These are phyloP conservation scores for Luidia sarsii DNA, from an alignment of 53 echinoderm and acorn worm species.

Conservation along the genomic window DNA sequence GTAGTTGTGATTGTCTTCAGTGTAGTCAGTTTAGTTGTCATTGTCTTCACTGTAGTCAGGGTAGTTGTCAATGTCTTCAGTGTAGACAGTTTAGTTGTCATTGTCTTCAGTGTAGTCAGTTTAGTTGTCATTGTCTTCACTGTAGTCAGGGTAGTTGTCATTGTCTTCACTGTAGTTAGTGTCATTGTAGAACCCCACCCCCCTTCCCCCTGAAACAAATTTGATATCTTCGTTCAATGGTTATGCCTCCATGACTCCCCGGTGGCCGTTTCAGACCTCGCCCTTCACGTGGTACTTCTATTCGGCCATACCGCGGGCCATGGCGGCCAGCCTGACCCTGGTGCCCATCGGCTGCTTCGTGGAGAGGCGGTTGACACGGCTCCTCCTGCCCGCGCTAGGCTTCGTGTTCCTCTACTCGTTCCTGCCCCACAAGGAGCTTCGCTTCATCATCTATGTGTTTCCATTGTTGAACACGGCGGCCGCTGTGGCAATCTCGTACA, in stretches of 20 bases:
- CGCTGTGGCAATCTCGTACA: conserved; percentile 71
- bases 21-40: too few species aligned
- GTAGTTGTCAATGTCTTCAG: too few species aligned
- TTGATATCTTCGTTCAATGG: too few species aligned
- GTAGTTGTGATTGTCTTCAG: too few species aligned
- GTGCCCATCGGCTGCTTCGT: conserved; percentile 74
- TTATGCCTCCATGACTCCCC: too few species aligned
- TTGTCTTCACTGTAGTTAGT: neutral
- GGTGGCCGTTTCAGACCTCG: conserved; percentile 86
- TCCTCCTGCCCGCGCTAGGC: conserved; percentile 76
- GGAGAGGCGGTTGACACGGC: conserved; percentile 60
- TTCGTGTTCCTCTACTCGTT: conserved; percentile 94
- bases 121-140: too few species aligned
- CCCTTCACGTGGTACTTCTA: conserved; percentile 99
- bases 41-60: too few species aligned
- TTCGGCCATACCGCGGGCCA: conserved; percentile 87
- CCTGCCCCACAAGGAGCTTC: conserved; percentile 92
- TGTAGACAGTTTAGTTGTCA: too few species aligned
- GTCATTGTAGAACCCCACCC: too few species aligned
- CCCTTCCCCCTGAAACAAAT: too few species aligned
- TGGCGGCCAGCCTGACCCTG: conserved; percentile 65
- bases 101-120: too few species aligned
- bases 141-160: too few species aligned
- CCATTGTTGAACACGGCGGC: conserved; percentile 91
- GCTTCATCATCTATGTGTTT: conserved; percentile 93